Conservation (phyloP, 1,140 invertebrate species). For the Ruditapes philippinarum region DNA sequence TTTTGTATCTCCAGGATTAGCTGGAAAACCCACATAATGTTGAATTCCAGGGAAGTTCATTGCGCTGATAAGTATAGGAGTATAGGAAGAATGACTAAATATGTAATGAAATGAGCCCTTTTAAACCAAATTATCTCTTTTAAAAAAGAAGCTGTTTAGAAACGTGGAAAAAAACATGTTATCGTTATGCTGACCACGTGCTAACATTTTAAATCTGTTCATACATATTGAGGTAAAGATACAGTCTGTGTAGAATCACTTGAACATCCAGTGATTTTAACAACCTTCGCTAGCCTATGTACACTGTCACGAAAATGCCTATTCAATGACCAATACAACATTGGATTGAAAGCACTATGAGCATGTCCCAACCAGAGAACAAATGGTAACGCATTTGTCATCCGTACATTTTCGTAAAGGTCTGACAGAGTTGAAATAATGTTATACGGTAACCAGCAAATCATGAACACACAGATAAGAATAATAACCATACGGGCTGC, state of each 20-base stretch:
- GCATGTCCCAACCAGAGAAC: constrained; percentile 92
- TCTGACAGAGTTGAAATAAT: constrained; percentile 90
- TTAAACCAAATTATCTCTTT: too few relatives aligned
- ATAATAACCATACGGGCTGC: constrained; percentile 97
- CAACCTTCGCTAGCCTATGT: constrained; percentile 64
- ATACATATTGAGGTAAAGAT: constrained; percentile 65
- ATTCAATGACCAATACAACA: constrained; percentile 93
- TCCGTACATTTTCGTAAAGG: constrained; percentile 85
- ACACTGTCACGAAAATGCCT: constrained; percentile 87
- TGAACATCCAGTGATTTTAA: constrained; percentile 56
- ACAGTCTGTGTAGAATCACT: constrained; percentile 29
- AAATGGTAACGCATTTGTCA: constrained; percentile 86
- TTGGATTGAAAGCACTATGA: constrained; percentile 92
- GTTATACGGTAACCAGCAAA: constrained; percentile 97
- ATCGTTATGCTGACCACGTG: too few relatives aligned
- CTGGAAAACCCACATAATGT: too few relatives aligned
- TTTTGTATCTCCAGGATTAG: too few relatives aligned
- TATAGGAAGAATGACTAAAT: too few relatives aligned
- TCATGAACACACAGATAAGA: constrained; percentile 96
- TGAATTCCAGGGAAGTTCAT: too few relatives aligned
- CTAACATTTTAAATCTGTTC: too few relatives aligned
- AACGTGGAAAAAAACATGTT: too few relatives aligned
- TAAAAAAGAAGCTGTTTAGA: too few relatives aligned
- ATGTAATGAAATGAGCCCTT: too few relatives aligned
- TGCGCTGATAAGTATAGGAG: too few relatives aligned